Conservation (phyloP, 2,113 vertebrate species). For the human region GRCh38 chr5:115497001-115497500, state of each 20-base stretch:
- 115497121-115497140: not conserved
- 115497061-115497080: not conserved
- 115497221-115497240: not conserved
- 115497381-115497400: too few species aligned
- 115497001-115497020: not conserved
- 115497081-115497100: not conserved
- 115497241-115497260: not conserved
- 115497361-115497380: not conserved
- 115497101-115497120: not conserved
- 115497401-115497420: not conserved
- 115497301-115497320: not conserved
- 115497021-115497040: not conserved
- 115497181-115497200: not conserved
- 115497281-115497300: not conserved
- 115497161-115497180: rapidly evolving
- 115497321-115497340: too few species aligned
- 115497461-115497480: not conserved
- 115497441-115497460: not conserved
- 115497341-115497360: not conserved
- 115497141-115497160: not conserved
- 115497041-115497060: not conserved
- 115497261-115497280: not conserved
- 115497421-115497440: not conserved
- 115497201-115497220: not conserved
- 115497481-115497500: not conserved